A percentile compares a stretch with the other conserved stretches of the same genome.
These are phyloP conservation scores for Ectemnius lituratus DNA, from an alignment of 2,888 invertebrate genomes.

Conservation along the genomic window DNA sequence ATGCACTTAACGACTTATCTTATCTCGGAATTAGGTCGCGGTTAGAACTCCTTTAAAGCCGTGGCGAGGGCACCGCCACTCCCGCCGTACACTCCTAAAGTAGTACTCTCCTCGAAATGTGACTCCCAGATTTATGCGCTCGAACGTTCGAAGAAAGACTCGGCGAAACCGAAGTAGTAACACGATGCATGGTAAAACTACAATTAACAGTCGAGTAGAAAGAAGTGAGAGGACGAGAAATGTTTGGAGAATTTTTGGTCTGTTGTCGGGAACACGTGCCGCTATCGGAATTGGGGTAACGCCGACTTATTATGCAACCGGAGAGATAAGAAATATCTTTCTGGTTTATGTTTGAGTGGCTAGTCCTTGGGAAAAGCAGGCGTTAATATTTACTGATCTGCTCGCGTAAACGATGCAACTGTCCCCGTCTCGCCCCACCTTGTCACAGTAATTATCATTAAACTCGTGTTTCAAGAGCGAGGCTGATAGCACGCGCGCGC, in stretches of 20 bases:
- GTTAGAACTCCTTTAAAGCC: conserved; percentile 58
- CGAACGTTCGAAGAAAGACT: conserved; percentile 6
- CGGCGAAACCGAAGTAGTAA: neutral
- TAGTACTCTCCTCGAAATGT: conserved; percentile 28
- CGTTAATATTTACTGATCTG: conserved; percentile 49
- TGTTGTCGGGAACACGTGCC: no score
- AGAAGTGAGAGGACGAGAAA: no score
- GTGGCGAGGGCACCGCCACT: conserved; percentile 28
- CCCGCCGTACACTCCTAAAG: neutral
- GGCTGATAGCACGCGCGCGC: neutral
- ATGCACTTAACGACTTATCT: conserved; percentile 75
- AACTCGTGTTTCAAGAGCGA: conserved; percentile 29
- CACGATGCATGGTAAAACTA: neutral
- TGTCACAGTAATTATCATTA: conserved; percentile 33
- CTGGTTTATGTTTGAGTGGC: conserved; percentile 1
- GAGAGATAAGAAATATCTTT: no score
- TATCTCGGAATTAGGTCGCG: conserved; percentile 73
- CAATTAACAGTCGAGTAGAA: neutral
- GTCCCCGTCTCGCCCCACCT: conserved; percentile 22
- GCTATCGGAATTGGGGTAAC: no score
- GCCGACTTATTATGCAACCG: no score
- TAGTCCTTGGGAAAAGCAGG: conserved; percentile 37
- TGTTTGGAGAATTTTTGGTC: no score
- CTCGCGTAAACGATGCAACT: conserved; percentile 25
- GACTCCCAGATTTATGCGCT: conserved; percentile 14